A percentile compares a stretch with the other conserved stretches of the same genome.
phyloP scores from a whole-genome alignment of 2,113 vertebrate species.

The Felis chaus region DNA sequence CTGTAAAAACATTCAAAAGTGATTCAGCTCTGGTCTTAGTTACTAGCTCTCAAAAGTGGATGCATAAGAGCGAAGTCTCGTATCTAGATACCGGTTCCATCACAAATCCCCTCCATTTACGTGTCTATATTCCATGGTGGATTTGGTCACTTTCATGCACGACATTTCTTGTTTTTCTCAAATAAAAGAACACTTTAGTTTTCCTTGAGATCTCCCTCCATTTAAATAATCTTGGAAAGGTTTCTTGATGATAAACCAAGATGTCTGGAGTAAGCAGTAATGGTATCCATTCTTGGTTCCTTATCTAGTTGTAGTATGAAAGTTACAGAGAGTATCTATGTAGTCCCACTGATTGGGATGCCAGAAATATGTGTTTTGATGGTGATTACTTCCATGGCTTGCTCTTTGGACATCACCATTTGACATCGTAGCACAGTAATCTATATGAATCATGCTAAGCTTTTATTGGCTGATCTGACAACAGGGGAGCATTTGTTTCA shows the following conservation, averaged over 20 bases:
- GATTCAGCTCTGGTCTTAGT: neutral
- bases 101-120: neutral
- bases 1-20: neutral
- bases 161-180: neutral
- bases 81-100: neutral
- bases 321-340: neutral
- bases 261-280: neutral
- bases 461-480: neutral
- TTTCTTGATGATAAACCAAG: neutral
- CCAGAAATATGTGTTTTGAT: neutral
- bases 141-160: neutral
- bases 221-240: slow-evolving; percentile 15
- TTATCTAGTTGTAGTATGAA: neutral
- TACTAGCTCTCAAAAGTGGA: neutral
- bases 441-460: neutral
- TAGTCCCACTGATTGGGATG: neutral
- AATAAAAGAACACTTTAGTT: neutral
- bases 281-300: neutral
- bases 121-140: neutral
- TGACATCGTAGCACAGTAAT: neutral
- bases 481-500: neutral
- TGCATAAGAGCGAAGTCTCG: neutral
- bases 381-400: neutral
- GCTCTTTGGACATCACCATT: neutral
- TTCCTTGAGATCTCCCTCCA: neutral